These are phyloP conservation scores for Cotesia glomerata DNA, from an alignment of 1,140 invertebrate species.

Conservation along the genomic window DNA sequence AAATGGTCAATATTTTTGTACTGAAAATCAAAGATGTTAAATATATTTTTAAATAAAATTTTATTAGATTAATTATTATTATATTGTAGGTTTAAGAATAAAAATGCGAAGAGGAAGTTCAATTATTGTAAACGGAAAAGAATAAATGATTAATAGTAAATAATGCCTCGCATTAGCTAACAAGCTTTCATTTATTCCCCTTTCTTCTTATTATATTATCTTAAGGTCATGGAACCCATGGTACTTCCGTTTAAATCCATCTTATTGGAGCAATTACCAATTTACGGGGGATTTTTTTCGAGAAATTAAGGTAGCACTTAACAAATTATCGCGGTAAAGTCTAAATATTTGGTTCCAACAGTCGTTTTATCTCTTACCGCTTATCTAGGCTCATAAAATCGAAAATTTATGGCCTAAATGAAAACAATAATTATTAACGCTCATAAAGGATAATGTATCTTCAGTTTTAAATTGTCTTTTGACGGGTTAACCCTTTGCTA, in stretches of 20 bases:
- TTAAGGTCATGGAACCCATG: slow-evolving; percentile 52
- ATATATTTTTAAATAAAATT: no score
- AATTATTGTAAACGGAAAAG: slow-evolving; percentile 39
- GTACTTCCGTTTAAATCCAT: slow-evolving; percentile 33
- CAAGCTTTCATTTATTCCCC: slow-evolving; percentile 37
- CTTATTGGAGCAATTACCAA: background rate
- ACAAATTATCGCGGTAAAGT: no score
- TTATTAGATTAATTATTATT: no score
- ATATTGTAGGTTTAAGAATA: background rate
- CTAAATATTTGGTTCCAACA: no score
- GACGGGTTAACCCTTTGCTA: no score
- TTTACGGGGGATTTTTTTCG: background rate
- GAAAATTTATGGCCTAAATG: no score
- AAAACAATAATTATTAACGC: no score
- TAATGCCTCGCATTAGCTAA: slow-evolving; percentile 40
- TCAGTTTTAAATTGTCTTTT: no score
- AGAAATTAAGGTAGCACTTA: background rate
- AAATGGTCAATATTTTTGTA: background rate
- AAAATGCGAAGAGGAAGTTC: slow-evolving; percentile 2
- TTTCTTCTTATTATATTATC: background rate
- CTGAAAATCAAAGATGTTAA: no score
- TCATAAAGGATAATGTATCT: no score
- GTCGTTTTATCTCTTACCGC: no score
- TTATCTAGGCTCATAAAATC: no score
- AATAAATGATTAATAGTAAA: slow-evolving; percentile 46